These are phyloP conservation scores for Brachionus manjavacas DNA, from an alignment of 1,140 invertebrate genomes.

Conservation along the genomic window DNA sequence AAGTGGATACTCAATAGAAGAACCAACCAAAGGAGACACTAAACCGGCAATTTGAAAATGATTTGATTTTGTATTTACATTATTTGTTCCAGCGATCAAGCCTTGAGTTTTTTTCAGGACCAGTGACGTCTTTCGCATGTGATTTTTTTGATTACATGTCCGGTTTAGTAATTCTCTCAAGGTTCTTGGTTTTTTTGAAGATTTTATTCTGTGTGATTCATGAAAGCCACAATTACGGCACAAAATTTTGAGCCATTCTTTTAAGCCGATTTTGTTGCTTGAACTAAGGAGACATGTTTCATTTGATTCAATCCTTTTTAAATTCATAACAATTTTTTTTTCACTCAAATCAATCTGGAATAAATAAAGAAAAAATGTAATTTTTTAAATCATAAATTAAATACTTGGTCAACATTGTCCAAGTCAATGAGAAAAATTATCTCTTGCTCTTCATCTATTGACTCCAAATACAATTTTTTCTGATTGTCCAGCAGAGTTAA, in stretches of 20 bases:
- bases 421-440: background rate
- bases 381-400: background rate
- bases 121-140: background rate
- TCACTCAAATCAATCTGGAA: conserved; percentile 11
- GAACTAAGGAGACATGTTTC: background rate
- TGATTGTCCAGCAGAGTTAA: conserved; percentile 14
- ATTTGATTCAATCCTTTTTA: background rate
- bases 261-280: background rate
- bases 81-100: background rate
- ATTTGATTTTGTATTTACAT: background rate
- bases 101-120: background rate
- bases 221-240: background rate
- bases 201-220: background rate
- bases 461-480: conserved; percentile 7
- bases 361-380: background rate
- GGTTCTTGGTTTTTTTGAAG: background rate
- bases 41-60: background rate
- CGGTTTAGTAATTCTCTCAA: background rate
- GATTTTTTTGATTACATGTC: background rate
- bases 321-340: background rate
- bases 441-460: background rate
- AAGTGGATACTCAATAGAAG: background rate
- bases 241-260: conserved; percentile 36
- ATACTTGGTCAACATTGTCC: conserved; percentile 14
- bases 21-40: background rate